Percentiles rank a stretch among this genome's conserved stretches.
Conservation (phyloP, 2,113 vertebrate genomes). For the Catharus minimus region DNA sequence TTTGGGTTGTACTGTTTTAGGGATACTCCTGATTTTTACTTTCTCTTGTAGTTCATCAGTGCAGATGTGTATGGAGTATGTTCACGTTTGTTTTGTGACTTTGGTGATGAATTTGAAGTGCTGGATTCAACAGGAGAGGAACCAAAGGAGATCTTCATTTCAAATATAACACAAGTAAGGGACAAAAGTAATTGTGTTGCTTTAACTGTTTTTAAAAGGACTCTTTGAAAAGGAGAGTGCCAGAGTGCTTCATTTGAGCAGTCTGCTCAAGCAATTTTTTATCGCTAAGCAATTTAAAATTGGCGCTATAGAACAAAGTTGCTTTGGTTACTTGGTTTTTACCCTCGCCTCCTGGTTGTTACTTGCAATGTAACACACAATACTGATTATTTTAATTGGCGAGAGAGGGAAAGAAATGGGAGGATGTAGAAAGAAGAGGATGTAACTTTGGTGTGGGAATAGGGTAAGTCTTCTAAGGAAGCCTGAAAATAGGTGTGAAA, state of each 20-base stretch:
- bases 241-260: neutral
- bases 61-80: constrained; percentile 91
- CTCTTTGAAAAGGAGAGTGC: neutral
- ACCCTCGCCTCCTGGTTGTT: neutral
- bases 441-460: neutral
- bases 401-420: neutral
- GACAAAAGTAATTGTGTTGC: neutral
- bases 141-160: constrained; percentile 94
- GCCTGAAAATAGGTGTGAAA: neutral
- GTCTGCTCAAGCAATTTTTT: neutral
- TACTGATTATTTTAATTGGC: neutral
- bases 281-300: neutral
- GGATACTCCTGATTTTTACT: neutral
- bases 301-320: neutral
- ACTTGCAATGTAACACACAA: neutral
- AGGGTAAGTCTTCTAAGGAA: neutral
- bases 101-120: constrained; percentile 94
- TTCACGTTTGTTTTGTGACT: constrained; percentile 94
- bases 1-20: neutral
- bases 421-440: neutral
- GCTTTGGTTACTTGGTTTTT: neutral
- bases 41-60: constrained; percentile 86
- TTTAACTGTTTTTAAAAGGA: neutral
- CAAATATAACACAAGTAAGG: constrained; percentile 91
- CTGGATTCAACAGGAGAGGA: constrained; percentile 95